Evolutionary conservation across 92 coral and sea anemone species (phyloP), one percentile per base, ranked within the genome.

Genomic region (Siderastrea radians): DNA sequence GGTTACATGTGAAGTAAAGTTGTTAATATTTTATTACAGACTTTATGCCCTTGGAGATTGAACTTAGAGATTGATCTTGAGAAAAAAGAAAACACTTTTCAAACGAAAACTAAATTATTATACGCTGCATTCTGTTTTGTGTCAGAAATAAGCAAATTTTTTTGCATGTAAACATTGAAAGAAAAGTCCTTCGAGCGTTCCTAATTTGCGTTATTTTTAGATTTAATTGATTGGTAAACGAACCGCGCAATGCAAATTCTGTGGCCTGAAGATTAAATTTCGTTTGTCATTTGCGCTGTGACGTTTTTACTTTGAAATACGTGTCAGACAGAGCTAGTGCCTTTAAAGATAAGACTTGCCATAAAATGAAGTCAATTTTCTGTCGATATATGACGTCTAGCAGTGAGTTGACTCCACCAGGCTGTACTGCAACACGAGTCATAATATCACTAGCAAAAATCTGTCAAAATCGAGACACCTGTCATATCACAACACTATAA

Each of bases 191-290:
- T 7, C 47, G 26, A n/a, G 47, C 0, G 52, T 52, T 38, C 38
- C 26, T 26, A 26, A 13, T 15, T 45, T 47, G 71, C 50, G 65
- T 12, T 70, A 82, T 69, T 82, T 82, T 70, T 68, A 68, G 76
- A 53, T 1, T 44, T 16, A 52, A 67, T 72, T 26, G 71, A 72
- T 6, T 6, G 62, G 87, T 50, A 49, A 50, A 49, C 75, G 43
- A 59, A 57, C 71, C 80, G 47, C 68, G 81, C 9, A 74, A 74
- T 84, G 87, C 78, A 72, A 84, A 84, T 84, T 49, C 45, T 4
- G 15, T 49, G 13, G 10, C n/a, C 65, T 45, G 50, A 66, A 19
- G 7, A 50, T 66, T 50, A 26, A 52, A n/a, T 55, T 15, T 2
- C 19, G 49, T 45, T 2, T 69, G 76, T 66, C 57, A 66, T 51